Percentiles rank a stretch among this genome's conserved stretches.
Conservation (phyloP, 2,113 vertebrate genomes). For the Podocnemis expansa region DNA sequence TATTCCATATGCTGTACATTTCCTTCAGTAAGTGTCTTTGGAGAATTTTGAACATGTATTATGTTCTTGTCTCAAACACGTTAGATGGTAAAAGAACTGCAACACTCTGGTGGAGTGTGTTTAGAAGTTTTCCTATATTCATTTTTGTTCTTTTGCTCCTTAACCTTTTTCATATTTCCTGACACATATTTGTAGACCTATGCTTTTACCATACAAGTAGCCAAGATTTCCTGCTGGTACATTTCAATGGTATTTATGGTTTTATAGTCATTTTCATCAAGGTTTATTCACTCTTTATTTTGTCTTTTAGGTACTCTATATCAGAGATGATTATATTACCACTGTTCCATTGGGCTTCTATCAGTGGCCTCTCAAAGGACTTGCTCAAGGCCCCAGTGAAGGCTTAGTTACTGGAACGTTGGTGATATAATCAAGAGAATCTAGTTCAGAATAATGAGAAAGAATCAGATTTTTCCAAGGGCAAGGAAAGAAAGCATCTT, state of each 20-base stretch:
- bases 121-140: background rate
- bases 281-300: background rate
- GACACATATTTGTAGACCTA: background rate
- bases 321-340: background rate
- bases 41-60: background rate
- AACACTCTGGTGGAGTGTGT: background rate
- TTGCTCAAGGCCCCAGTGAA: background rate
- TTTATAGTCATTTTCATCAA: background rate
- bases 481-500: background rate
- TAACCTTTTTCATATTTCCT: background rate
- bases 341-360: background rate
- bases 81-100: background rate
- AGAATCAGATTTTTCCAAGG: background rate
- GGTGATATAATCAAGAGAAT: conserved; percentile 11
- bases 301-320: background rate
- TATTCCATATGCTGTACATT: background rate
- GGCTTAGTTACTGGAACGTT: background rate
- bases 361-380: background rate
- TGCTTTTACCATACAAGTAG: background rate
- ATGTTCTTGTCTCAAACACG: background rate
- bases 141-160: background rate
- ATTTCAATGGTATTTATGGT: background rate
- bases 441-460: background rate
- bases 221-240: background rate
- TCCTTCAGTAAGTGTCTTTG: background rate